Evolutionary conservation across 2,113 vertebrate genomes (phyloP).

Genomic region (Cebidichthys violaceus): DNA sequence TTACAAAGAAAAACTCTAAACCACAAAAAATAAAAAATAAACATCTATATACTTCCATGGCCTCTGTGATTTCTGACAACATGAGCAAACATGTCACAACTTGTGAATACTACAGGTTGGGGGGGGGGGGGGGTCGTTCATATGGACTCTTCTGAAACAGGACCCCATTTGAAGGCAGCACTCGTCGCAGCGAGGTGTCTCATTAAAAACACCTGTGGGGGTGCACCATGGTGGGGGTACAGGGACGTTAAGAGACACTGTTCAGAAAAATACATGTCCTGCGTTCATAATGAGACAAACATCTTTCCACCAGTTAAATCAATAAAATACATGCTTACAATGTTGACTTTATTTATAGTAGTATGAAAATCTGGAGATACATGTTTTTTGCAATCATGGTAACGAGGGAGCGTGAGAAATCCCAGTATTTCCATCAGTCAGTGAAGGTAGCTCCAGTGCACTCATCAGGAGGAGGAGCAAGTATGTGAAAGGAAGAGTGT

Average conservation of each 20-base stretch:
- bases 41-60: too few relatives aligned
- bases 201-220: background rate
- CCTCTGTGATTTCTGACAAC: too few relatives aligned
- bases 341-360: background rate
- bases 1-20: too few relatives aligned
- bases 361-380: too few relatives aligned
- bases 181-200: background rate
- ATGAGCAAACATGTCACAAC: too few relatives aligned
- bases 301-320: too few relatives aligned
- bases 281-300: background rate
- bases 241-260: background rate
- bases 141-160: too few relatives aligned
- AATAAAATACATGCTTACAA: background rate
- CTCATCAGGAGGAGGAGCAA: slow-evolving; percentile 17
- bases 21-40: too few relatives aligned
- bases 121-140: too few relatives aligned
- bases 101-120: too few relatives aligned
- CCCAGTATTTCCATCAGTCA: background rate
- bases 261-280: background rate
- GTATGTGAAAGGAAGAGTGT: background rate
- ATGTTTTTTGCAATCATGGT: background rate
- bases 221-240: background rate
- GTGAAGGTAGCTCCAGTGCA: slow-evolving; percentile 23
- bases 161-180: background rate
- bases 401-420: background rate